phyloP scores from a whole-genome alignment of 1,140 invertebrate species.

The Drosophila kanapiae region DNA sequence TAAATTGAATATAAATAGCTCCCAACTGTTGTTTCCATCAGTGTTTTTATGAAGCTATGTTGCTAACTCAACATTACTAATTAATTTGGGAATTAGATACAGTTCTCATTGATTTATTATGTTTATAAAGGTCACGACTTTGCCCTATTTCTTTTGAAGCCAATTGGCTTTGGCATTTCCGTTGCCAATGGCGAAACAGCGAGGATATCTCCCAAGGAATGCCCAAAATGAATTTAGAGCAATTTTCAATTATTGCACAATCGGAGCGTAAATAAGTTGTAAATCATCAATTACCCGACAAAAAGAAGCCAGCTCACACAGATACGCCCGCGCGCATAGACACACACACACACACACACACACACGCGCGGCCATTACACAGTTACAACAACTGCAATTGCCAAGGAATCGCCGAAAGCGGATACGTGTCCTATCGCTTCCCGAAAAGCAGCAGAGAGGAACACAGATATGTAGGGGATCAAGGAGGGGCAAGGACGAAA shows the following conservation, averaged over 20 bases:
- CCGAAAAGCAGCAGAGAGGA: conserved; percentile 56
- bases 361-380: conserved; percentile 28
- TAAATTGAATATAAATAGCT: too few relatives aligned
- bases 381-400: conserved; percentile 67
- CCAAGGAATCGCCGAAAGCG: conserved; percentile 72
- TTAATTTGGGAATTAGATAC: neutral
- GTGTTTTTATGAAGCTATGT: neutral
- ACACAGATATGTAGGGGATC: conserved; percentile 15
- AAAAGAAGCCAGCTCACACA: conserved; percentile 54
- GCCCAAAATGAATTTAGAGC: conserved; percentile 78
- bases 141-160: neutral
- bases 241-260: conserved; percentile 84
- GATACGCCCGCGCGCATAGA: conserved; percentile 25
- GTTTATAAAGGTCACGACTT: conserved; percentile 4
- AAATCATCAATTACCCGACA: conserved; percentile 79
- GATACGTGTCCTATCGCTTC: conserved; percentile 76
- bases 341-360: too few relatives aligned
- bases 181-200: conserved; percentile 48
- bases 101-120: neutral
- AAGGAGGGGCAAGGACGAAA: conserved; percentile 46
- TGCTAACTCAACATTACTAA: neutral
- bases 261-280: conserved; percentile 83
- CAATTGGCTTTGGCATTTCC: conserved; percentile 27
- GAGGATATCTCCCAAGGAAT: conserved; percentile 46
- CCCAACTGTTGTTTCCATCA: too few relatives aligned